phyloP scores from a whole-genome alignment of 2,888 invertebrate species.

The Netelia inedita region DNA sequence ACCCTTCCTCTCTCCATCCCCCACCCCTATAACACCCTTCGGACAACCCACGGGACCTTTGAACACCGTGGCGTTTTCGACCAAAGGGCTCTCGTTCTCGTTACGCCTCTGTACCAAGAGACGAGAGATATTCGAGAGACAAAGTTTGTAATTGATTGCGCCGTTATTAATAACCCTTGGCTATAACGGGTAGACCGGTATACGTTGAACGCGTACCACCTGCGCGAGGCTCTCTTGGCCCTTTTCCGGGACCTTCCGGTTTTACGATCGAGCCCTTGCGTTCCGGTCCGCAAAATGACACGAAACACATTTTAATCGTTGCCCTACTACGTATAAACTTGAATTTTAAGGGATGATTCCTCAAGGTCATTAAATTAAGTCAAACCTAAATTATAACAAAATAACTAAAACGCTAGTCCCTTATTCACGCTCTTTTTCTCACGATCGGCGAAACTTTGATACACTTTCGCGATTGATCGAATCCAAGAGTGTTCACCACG shows the following conservation, averaged over 20 bases:
- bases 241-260: constrained; percentile 51
- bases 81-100: constrained; percentile 37
- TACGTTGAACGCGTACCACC: constrained; percentile 45
- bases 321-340: not conserved
- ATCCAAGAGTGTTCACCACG: not conserved
- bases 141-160: constrained; percentile 79
- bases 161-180: constrained; percentile 78
- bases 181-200: constrained; percentile 4
- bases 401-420: too few species aligned
- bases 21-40: too few species aligned
- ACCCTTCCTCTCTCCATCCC: constrained; percentile 58
- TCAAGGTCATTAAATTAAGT: not conserved
- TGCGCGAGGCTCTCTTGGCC: constrained; percentile 39
- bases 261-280: constrained; percentile 49
- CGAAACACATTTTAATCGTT: constrained; percentile 36
- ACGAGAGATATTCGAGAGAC: constrained; percentile 70
- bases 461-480: constrained; percentile 25
- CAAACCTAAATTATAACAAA: not conserved
- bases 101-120: constrained; percentile 59
- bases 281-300: constrained; percentile 31
- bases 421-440: not conserved
- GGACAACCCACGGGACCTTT: constrained; percentile 38
- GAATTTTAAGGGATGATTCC: not conserved
- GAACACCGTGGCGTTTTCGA: constrained; percentile 48
- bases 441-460: not conserved